Evolutionary conservation across 2,888 invertebrate genomes (phyloP).

Genomic region (Dryococelus australis): DNA sequence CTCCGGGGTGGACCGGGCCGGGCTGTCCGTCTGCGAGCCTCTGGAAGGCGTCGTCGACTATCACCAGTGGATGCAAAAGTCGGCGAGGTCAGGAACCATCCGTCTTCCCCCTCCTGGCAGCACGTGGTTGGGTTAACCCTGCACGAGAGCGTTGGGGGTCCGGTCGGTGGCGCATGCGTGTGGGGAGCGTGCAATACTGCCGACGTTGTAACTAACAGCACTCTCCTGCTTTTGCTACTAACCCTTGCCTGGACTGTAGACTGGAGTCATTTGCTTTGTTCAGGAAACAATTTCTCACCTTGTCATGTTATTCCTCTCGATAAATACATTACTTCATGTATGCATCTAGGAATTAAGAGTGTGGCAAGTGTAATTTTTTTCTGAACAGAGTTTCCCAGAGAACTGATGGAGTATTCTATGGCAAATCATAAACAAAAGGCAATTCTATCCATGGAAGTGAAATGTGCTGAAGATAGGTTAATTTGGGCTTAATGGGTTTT

Average conservation of each 20-base stretch:
- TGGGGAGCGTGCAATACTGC: neutral
- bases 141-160: neutral
- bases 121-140: neutral
- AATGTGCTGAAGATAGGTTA: neutral
- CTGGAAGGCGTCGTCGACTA: conserved; percentile 66
- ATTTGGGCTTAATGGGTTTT: neutral
- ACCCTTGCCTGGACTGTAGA: neutral
- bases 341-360: too few relatives aligned
- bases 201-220: neutral
- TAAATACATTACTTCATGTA: too few relatives aligned
- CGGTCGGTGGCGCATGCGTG: conserved; percentile 9
- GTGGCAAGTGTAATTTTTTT: neutral
- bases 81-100: conserved; percentile 39
- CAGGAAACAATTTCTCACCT: neutral
- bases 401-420: neutral
- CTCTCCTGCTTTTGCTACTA: conserved; percentile 16
- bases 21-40: conserved; percentile 64
- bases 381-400: neutral
- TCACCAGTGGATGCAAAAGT: conserved; percentile 62
- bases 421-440: neutral
- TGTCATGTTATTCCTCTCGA: too few relatives aligned
- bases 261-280: neutral
- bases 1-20: conserved; percentile 61
- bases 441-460: neutral
- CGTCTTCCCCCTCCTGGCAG: neutral